Conservation (phyloP, 2,888 invertebrate genomes). For the Rhamphomyia laevipes region DNA sequence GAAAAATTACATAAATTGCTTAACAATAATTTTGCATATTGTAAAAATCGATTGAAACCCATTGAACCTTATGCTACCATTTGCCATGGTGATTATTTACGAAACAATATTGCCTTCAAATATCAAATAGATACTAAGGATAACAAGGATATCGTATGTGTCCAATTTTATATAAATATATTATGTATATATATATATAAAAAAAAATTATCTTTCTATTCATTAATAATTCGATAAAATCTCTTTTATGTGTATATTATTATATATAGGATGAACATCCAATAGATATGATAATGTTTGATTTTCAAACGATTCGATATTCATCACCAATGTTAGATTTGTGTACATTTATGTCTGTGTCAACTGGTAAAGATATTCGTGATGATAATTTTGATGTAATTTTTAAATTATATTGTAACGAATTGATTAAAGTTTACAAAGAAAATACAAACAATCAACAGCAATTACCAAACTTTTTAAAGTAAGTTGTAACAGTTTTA, state of each 20-base stretch:
- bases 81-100: constrained; percentile 34
- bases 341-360: constrained; percentile 25
- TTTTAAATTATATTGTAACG: constrained; percentile 26
- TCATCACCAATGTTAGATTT: constrained; percentile 35
- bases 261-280: constrained; percentile 18
- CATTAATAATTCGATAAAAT: no score
- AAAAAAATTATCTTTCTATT: no score
- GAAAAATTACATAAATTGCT: constrained; percentile 17
- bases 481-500: constrained; percentile 17
- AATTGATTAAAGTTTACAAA: constrained; percentile 18
- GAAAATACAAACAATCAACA: constrained; percentile 10
- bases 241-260: no score
- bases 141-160: no score
- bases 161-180: no score
- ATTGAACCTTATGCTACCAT: constrained; percentile 29
- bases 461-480: constrained; percentile 24
- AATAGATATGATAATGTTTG: constrained; percentile 31
- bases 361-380: constrained; percentile 26
- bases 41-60: constrained; percentile 24
- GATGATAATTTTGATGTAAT: constrained; percentile 24
- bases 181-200: no score
- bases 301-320: constrained; percentile 33
- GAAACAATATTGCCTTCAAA: constrained; percentile 34
- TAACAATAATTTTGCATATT: constrained; percentile 16
- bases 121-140: constrained; percentile 15